Base-by-base conservation (phyloP, 2,113 vertebrate genomes). In the Thermophis baileyi region DNA sequence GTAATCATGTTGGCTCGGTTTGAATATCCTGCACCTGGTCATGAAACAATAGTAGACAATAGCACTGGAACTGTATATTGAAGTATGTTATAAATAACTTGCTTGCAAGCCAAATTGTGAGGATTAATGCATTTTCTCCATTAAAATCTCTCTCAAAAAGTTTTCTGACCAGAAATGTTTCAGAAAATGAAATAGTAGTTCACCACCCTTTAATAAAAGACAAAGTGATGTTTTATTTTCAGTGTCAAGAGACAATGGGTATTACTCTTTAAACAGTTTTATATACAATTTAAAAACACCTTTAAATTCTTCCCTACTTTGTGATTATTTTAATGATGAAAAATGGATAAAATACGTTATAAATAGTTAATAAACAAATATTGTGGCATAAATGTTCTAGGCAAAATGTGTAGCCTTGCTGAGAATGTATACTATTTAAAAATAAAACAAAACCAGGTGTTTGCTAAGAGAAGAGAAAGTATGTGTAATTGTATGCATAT, bases 11-110 rank as follows among this genome's bases (percentile, higher is more conserved):
- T 97, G 95, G 93, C 95, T 95, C 87, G 89, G 9, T 87, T 94
- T 95, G 95, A 95, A 92, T 94, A 97, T 97, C 96, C 96, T 97
- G 96, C 96, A 97, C 95, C 97, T 97, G 97, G 94, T 47, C 94
- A 47, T 96, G 93, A 95, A 97, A 97, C 97, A 97, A 97, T 97
- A 81, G 69, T 40, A 95, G 96, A 97, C 95, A 97, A 96, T 97
- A 88, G 92, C 93, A 91, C 93, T 96, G 88, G 47, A 90, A 94
- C 90, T 94, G 51, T 1, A 2, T 95, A 94, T 94, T 94, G 85
- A 97, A 93, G 25, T 89, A 85, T 91, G 54, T 95, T 97, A 95
- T 95, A 95, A 96, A 97, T 96, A 97, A 95, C 95, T 92, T 89
- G 47, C 93, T 94, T 46, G 90, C 95, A 92, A 95, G 74, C 27